Evolutionary conservation across 2,888 invertebrate species (phyloP), one percentile per base, ranked within the genome.

Genomic region (Drosophila testacea): DNA sequence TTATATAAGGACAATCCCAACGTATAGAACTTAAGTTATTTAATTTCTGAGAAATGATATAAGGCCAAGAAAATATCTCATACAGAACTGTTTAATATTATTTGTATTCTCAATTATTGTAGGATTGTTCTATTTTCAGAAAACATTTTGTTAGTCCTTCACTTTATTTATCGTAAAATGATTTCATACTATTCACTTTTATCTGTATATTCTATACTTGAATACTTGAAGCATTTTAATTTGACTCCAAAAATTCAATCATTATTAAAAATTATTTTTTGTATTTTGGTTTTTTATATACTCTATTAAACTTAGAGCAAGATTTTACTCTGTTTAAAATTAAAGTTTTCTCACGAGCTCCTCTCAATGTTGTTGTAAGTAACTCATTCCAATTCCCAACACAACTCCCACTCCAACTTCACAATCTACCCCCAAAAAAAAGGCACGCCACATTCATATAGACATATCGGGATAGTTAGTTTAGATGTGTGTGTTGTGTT

Each of bases 391-490:
- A 22, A 10, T 5, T 28, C n/a, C 13, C 42, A 42, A 13, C 16
- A 11, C 30, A 47, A 30, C 61, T 39, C 54, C 42, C 67, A 63
- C 51, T 52, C 22, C 42, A 51, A 60, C 72, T 50, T 13, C 52
- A 28, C 38, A 60, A 77, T 28, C 72, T 63, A 67, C 72, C 75
- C 70, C 52, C 44, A 60, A 64, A 57, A 55, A 46, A 28, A 32
- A 32, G 32, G 41, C 42, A 51, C 34, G 42, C 42, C 50, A 52
- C 38, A 46, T 6, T 52, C 22, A 38, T 28, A 36, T 51, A 44
- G 10, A 51, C 48, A 69, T 66, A 75, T 77, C 48, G 50, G 54
- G 59, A 78, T 73, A 66, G 78, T 78, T 66, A 42, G 34, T 61
- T 27, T 44, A 22, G 22, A 44, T 55, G 48, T 54, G 60, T 61